Base-by-base conservation (phyloP, 2,797 vertebrate species). In the Lagocephalus sceleratus region DNA sequence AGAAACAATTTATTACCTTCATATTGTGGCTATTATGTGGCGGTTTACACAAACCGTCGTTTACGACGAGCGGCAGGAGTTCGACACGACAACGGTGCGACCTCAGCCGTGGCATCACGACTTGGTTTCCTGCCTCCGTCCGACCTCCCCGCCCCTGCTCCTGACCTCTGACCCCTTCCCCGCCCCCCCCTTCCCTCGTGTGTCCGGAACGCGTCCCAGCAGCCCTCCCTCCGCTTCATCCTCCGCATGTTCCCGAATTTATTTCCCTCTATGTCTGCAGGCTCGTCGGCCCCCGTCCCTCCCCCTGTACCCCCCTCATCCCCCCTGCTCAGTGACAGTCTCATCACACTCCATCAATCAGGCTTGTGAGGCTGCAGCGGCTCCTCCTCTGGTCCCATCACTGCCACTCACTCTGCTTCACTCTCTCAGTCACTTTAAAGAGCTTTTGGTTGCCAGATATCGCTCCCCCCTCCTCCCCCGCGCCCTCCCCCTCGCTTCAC, bases 301-400 rank as follows among this genome's bases (percentile, higher is more conserved):
- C 73, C 69, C 68, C 20, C 69, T 62, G 12, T 82, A 74, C 84
- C 77, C 57, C 62, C 7, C 52, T 78, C 50, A 54, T 76, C 82
- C 78, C 66, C 80, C 82, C 66, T 79, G 78, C 85, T 80, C 80
- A 40, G 80, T 88, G 88, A 88, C 88, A 87, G 88, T 87, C 88
- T 88, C 88, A 88, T 88, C 87, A 88, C 87, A 83, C 85, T 88
- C 87, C 82, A 89, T 88, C 88, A 88, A 89, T 88, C 87, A 89
- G 85, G 73, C 82, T 86, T 81, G 78, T 80, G 79, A 79, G 74
- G 76, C 71, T n/a, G 15, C 41, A 60, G 72, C 66, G 42, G 45
- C 81, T 68, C 72, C 76, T 60, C 57, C 81, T 82, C 79, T 66
- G 79, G 69, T 72, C 80, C 82, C 85, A 85, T 89, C 88, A 88